phyloP scores from a whole-genome alignment of 2,113 vertebrate species.

The Neodontobutis hainanensis region DNA sequence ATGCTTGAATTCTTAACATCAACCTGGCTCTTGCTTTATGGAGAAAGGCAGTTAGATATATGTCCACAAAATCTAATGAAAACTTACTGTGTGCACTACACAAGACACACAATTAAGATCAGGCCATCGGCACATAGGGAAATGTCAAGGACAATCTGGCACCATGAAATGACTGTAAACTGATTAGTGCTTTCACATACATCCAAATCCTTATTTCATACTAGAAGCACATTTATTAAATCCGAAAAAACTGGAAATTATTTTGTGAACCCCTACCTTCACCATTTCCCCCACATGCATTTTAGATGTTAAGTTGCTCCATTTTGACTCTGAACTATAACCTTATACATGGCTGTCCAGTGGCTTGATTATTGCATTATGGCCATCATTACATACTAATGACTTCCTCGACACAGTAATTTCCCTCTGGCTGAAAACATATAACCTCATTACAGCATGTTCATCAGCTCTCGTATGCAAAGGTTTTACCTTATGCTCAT shows the following conservation, averaged over 20 bases:
- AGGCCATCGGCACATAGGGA: no score
- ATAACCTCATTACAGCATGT: constrained; percentile 13
- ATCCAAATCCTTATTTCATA: background rate
- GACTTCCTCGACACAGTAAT: constrained; percentile 8
- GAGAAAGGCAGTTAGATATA: no score
- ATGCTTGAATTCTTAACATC: no score
- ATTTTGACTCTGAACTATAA: constrained; percentile 8
- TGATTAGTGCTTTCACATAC: background rate
- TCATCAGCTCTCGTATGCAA: constrained; percentile 6
- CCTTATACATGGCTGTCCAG: constrained; percentile 1
- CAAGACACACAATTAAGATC: no score
- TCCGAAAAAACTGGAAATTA: no score
- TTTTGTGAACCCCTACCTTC: no score
- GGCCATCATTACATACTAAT: constrained; percentile 14
- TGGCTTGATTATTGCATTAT: constrained; percentile 15
- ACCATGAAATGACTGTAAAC: no score
- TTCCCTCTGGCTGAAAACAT: constrained; percentile 12
- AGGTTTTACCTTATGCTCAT: constrained; percentile 8
- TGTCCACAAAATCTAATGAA: no score
- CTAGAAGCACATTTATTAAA: background rate
- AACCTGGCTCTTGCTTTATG: no score
- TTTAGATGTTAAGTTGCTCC: background rate
- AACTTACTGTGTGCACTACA: no score
- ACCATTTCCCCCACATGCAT: constrained; percentile 15
- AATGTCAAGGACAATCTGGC: no score